Percentiles rank a stretch among this genome's conserved stretches.
phyloP scores from a whole-genome alignment of 2,797 vertebrate species.

The Gadopsis bispinosus region DNA sequence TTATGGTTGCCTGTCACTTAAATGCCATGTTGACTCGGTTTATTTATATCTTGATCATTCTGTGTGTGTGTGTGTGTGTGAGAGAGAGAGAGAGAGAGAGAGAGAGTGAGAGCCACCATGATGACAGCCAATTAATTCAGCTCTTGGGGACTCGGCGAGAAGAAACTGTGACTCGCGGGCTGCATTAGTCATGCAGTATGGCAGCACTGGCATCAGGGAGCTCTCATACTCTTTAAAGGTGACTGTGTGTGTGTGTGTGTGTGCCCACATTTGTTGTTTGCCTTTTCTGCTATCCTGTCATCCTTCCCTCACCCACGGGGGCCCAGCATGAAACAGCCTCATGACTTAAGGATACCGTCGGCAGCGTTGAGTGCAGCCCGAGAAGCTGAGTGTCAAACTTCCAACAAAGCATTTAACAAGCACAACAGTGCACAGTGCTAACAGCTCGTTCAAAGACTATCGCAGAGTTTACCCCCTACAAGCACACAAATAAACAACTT shows the following conservation, averaged over 20 bases:
- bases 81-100: no score
- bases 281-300: constrained; percentile 74
- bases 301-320: constrained; percentile 72
- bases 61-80: constrained; percentile 49
- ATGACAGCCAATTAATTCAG: constrained; percentile 87
- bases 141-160: constrained; percentile 73
- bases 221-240: constrained; percentile 81
- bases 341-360: constrained; percentile 73
- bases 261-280: constrained; percentile 69
- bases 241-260: constrained; percentile 49
- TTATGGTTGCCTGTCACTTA: constrained; percentile 72
- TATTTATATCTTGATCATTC: constrained; percentile 79
- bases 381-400: constrained; percentile 75
- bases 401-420: constrained; percentile 79
- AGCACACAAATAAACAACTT: constrained; percentile 71
- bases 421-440: constrained; percentile 67
- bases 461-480: constrained; percentile 63
- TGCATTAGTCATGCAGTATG: constrained; percentile 83
- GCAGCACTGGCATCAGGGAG: constrained; percentile 74
- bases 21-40: constrained; percentile 71
- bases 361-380: constrained; percentile 60
- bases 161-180: constrained; percentile 77
- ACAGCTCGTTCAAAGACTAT: constrained; percentile 73
- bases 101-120: constrained; percentile 63
- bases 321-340: constrained; percentile 75